Evolutionary conservation across 2,797 vertebrate species (phyloP), one percentile per base, ranked within the genome.

Genomic region (Buphagus erythrorhynchus): DNA sequence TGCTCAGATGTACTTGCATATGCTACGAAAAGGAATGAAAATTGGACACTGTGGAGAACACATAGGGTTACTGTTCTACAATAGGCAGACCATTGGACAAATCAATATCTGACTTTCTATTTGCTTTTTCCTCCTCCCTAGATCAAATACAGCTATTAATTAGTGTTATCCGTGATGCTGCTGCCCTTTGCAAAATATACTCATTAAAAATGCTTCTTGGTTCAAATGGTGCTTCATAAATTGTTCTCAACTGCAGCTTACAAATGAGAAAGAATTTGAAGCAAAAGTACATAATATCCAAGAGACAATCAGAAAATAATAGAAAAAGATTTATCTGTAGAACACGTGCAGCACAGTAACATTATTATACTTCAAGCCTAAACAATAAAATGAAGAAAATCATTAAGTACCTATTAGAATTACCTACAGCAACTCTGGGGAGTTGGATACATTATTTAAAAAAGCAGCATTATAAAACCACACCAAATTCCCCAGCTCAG

Each of bases 161-260:
- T 95, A 95, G 36, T 86, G 68, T 77, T 96, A 78, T 94, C 95
- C 0, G 0, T 87, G 54, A 28, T 89, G 33, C 28, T 83, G 58
- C 68, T 96, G 65, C 68, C 68, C 68, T 97, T 95, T 96, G 42
- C 55, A 94, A 91, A 91, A 87, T 59, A 84, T 54, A 73, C 71
- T 82, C 58, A 86, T 96, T 97, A 94, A 90, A 95, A 96, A 95
- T 65, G 7, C 48, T 89, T 91, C 48, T 91, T 83, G 54, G 38
- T 95, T 95, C 85, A 95, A 95, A 93, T 59, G 36, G n/a, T 48
- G 59, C 74, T 96, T 90, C 90, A 92, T 90, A 91, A 96, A 81
- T 94, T 68, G 66, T 96, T 93, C 77, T 88, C 58, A 94, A 49
- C n/a, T 65, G 67, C 61, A 66, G 68, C 76, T 97, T 95, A 83